Evolutionary conservation across 2,888 invertebrate species (phyloP).

Genomic region (Pollenia griseotomentosa): DNA sequence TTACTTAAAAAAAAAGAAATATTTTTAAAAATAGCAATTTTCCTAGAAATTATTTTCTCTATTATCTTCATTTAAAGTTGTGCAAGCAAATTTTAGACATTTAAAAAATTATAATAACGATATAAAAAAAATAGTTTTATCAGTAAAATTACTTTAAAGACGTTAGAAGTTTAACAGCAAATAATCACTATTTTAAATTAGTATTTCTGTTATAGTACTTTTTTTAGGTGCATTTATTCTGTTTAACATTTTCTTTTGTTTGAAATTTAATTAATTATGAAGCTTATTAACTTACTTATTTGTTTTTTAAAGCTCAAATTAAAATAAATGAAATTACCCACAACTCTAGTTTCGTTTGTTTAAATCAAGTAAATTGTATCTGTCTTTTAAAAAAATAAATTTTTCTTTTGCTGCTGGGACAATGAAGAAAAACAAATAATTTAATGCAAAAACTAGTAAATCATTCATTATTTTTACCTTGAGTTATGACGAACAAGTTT

Average conservation of each 20-base stretch:
- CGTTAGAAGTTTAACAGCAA: no score
- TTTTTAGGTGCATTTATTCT: background rate
- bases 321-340: slow-evolving; percentile 43
- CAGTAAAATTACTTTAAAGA: no score
- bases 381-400: background rate
- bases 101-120: no score
- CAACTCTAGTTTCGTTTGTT: slow-evolving; percentile 39
- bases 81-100: no score
- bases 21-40: background rate
- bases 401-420: slow-evolving; percentile 4
- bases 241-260: background rate
- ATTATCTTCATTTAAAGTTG: no score
- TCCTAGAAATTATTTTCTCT: no score
- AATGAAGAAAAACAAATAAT: slow-evolving; percentile 28
- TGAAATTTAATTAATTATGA: slow-evolving; percentile 5
- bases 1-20: background rate
- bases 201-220: no score
- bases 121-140: no score
- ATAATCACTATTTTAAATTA: no score
- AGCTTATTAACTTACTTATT: slow-evolving; percentile 38
- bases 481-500: slow-evolving; percentile 10
- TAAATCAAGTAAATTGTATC: background rate
- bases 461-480: slow-evolving; percentile 26
- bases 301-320: slow-evolving; percentile 7
- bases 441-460: slow-evolving; percentile 35